Evolutionary conservation across 1,140 invertebrate species (phyloP), one percentile per base, ranked within the genome.

Genomic region (Saccostrea glomerata): DNA sequence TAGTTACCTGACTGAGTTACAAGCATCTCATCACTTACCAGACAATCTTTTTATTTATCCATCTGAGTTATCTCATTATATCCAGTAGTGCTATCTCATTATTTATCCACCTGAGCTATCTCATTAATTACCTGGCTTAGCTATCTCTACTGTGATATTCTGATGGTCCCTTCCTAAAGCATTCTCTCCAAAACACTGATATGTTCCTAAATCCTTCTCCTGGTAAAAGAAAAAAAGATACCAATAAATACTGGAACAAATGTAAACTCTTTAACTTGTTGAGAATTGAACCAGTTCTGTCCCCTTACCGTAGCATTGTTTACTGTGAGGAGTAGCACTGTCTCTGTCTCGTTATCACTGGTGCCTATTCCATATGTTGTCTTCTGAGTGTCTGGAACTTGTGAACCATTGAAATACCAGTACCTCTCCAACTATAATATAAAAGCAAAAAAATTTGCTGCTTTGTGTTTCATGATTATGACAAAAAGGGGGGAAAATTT

Each of bases 351-450:
- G 70, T 77, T 77, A 9, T 30, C 70, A 77, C 23, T 77, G 25
- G 23, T 77, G 70, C 70, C 30, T 5, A 77, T 15, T 30, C 11
- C 25, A 77, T 36, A 77, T 36, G 25, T 30, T 30, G 70, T 77
- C 70, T 77, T 77, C 25, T 36, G 13, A 77, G 70, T 36, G 25
- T 77, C 70, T 36, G 23, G 23, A 30, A 77, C 13, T 13, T 36
- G 11, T 30, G 23, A 36, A 36, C 25, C 70, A 77, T 77, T 77
- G 2, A 77, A 77, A 30, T 36, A 30, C 70, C 70, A 77, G 25
- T 77, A 30, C 12, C 70, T 77, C 70, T 77, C 70, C 70, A 77
- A 77, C 70, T 77, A 77, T 12, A 77, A 77, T 11, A 77, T 15
- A 77, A 12, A 25, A 0, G 7, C 70, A 25, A 23, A 47, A 47